Evolutionary conservation across 2,888 invertebrate genomes (phyloP).

Genomic region (Melanotus villosus): DNA sequence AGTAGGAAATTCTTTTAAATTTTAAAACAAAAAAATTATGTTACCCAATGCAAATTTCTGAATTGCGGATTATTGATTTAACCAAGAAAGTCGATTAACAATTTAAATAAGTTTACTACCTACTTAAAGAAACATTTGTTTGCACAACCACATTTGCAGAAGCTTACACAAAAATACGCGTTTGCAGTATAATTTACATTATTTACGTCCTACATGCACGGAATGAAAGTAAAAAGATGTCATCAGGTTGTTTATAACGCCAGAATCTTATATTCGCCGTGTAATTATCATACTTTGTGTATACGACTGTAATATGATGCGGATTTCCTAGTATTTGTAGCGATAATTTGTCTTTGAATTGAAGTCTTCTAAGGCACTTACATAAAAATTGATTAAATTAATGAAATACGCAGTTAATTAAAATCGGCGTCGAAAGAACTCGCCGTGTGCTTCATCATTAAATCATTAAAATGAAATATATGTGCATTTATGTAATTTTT

Average conservation of each 20-base stretch:
- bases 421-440: no score
- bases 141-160: neutral
- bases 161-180: neutral
- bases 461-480: neutral
- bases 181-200: constrained; percentile 4
- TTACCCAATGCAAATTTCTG: no score
- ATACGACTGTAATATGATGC: neutral
- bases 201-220: constrained; percentile 2
- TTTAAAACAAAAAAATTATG: no score
- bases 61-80: no score
- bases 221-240: constrained; percentile 11
- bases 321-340: neutral
- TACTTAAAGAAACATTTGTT: neutral
- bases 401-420: constrained; percentile 1
- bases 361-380: neutral
- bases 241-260: neutral
- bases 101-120: neutral
- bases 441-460: neutral
- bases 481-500: constrained; percentile 2
- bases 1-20: no score
- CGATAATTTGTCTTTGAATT: neutral
- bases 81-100: neutral
- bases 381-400: neutral
- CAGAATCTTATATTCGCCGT: neutral
- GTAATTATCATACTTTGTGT: neutral